phyloP scores from a whole-genome alignment of 2,888 invertebrate genomes.

The Hydraecia micacea region DNA sequence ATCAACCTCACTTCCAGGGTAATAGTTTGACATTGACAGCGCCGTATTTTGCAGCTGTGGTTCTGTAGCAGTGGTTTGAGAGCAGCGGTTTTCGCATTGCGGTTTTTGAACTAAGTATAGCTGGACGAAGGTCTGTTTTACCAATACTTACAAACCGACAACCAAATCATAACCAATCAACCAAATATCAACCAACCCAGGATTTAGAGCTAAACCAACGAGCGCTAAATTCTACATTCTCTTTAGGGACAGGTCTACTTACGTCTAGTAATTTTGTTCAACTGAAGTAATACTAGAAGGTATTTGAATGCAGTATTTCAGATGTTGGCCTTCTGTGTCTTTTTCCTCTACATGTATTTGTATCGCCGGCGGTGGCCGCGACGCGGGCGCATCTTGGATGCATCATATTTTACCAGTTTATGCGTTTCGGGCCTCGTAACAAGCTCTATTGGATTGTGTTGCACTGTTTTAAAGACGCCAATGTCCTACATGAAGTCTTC shows the following conservation, averaged over 20 bases:
- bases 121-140: background rate
- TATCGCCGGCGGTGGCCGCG: conserved; percentile 1
- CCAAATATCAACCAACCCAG: too few species aligned
- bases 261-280: background rate
- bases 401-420: conserved; percentile 62
- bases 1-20: too few species aligned
- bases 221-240: too few species aligned
- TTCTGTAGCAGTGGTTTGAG: background rate
- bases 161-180: too few species aligned
- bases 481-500: background rate
- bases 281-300: background rate
- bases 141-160: too few species aligned
- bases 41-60: background rate
- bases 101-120: background rate
- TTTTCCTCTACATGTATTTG: background rate
- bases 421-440: conserved; percentile 49
- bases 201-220: too few species aligned
- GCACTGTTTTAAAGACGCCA: conserved; percentile 3
- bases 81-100: too few species aligned
- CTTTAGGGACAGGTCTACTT: background rate
- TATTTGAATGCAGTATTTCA: background rate
- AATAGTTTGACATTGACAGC: background rate
- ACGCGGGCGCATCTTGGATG: conserved; percentile 29
- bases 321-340: conserved; percentile 11
- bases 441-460: conserved; percentile 46